Evolutionary conservation across 30 jellyfish, hydroid and myxozoan species (phyloP).

Genomic region (Phacellophora camtschatica): DNA sequence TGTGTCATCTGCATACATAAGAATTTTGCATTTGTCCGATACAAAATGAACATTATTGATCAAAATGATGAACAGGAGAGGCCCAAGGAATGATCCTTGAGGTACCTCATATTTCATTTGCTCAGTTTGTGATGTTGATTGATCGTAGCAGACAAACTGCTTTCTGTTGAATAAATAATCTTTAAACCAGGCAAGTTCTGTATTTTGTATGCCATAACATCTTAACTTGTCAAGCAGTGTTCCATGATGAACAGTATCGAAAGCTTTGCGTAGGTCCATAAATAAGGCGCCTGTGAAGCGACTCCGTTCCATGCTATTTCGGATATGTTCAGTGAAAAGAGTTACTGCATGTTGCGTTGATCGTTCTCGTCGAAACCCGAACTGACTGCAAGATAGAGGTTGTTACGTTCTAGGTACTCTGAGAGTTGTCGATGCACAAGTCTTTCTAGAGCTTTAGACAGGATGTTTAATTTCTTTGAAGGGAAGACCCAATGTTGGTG

Average conservation of each 20-base stretch:
- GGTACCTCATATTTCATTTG: slow-evolving; percentile 67
- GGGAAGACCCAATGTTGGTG: slow-evolving; percentile 31
- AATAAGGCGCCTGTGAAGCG: slow-evolving; percentile 49
- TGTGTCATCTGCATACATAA: slow-evolving; percentile 54
- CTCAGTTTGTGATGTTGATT: slow-evolving; percentile 55
- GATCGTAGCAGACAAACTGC: slow-evolving; percentile 51
- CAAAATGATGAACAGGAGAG: slow-evolving; percentile 40
- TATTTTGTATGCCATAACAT: slow-evolving; percentile 44
- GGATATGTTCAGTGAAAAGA: slow-evolving; percentile 38
- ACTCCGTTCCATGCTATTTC: slow-evolving; percentile 61
- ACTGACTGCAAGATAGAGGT: slow-evolving; percentile 35
- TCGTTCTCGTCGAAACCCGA: slow-evolving; percentile 53
- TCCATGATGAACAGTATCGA: slow-evolving; percentile 46
- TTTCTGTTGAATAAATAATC: slow-evolving; percentile 49
- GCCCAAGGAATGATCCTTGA: slow-evolving; percentile 39
- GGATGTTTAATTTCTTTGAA: slow-evolving; percentile 26
- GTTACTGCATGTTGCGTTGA: slow-evolving; percentile 62
- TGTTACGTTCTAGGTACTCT: slow-evolving; percentile 52
- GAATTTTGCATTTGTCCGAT: slow-evolving; percentile 44
- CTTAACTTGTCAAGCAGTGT: slow-evolving; percentile 41
- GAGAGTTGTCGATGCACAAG: slow-evolving; percentile 52
- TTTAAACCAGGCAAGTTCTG: slow-evolving; percentile 63
- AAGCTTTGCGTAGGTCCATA: slow-evolving; percentile 47
- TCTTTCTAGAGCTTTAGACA: slow-evolving; percentile 28
- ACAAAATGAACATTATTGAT: slow-evolving; percentile 45